phyloP scores from a whole-genome alignment of 1,140 invertebrate genomes.

The Eulimnadia texana region DNA sequence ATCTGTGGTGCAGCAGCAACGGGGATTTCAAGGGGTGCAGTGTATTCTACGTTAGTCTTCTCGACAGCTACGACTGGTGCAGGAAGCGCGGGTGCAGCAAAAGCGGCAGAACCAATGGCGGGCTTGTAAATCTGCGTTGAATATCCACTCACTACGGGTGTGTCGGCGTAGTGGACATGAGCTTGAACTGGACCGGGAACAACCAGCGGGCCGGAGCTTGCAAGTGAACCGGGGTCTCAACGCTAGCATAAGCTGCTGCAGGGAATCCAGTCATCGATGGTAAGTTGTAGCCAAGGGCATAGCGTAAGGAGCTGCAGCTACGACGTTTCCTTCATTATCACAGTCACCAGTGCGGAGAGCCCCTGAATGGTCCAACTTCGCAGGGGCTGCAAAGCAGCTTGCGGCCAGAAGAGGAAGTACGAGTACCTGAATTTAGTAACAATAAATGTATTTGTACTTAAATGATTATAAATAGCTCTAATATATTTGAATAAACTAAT shows the following conservation, averaged over 20 bases:
- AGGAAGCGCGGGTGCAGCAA: not conserved
- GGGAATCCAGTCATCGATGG: not conserved
- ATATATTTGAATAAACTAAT: too few species aligned
- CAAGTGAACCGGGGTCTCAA: not conserved
- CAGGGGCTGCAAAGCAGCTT: not conserved
- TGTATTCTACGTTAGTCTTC: not conserved
- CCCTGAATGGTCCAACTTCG: too few species aligned
- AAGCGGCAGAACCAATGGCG: not conserved
- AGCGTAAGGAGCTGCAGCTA: not conserved
- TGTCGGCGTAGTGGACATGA: slow-evolving; percentile 28
- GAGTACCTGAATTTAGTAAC: not conserved
- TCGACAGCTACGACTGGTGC: not conserved
- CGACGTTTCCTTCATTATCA: not conserved
- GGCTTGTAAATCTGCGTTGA: slow-evolving; percentile 26
- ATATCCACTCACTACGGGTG: slow-evolving; percentile 32
- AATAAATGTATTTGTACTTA: not conserved
- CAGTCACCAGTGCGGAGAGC: not conserved
- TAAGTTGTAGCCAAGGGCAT: not conserved
- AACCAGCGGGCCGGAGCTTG: not conserved
- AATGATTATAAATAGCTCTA: not conserved
- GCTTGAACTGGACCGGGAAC: slow-evolving; percentile 23
- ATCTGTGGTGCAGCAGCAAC: not conserved
- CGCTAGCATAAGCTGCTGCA: not conserved
- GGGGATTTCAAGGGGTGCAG: too few species aligned
- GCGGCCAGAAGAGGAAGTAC: not conserved